Conservation (phyloP, 2,797 vertebrate species). For the Coregonus sp. region DNA sequence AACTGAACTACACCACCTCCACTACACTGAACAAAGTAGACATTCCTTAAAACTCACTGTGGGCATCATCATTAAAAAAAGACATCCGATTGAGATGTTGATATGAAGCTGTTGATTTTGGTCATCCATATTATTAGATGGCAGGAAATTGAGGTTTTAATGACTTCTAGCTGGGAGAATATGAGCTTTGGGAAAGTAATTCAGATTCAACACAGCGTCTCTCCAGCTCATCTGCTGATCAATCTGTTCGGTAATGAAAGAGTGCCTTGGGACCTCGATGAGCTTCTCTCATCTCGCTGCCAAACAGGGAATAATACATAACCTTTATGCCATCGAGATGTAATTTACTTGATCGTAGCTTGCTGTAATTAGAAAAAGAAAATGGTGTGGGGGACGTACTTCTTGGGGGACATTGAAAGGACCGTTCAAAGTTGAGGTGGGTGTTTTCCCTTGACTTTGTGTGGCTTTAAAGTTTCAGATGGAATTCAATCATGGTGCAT, state of each 20-base stretch:
- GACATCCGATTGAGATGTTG: slow-evolving; percentile 13
- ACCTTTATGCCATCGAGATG: slow-evolving; percentile 57
- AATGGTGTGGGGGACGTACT: not conserved
- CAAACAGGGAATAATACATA: slow-evolving; percentile 53
- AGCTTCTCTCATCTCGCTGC: slow-evolving; percentile 38
- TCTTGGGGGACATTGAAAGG: not conserved
- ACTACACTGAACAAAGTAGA: not conserved
- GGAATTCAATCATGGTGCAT: not conserved
- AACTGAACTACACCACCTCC: not conserved
- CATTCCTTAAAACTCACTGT: no score
- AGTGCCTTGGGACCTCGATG: slow-evolving; percentile 31
- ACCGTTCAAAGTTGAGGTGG: not conserved
- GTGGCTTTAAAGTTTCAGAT: slow-evolving; percentile 1
- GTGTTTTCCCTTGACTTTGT: not conserved
- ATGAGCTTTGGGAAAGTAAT: slow-evolving; percentile 52
- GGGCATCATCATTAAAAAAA: not conserved
- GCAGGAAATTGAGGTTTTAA: slow-evolving; percentile 44
- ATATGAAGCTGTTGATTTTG: slow-evolving; percentile 28
- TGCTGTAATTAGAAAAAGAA: slow-evolving; percentile 49
- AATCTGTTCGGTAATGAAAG: slow-evolving; percentile 56
- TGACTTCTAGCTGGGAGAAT: slow-evolving; percentile 46
- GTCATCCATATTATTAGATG: slow-evolving; percentile 32
- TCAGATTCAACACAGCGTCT: slow-evolving; percentile 51
- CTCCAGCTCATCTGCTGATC: slow-evolving; percentile 54
- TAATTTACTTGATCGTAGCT: slow-evolving; percentile 45